Base-by-base conservation (phyloP, 2,797 vertebrate genomes). In the Pangasius mekongensis region DNA sequence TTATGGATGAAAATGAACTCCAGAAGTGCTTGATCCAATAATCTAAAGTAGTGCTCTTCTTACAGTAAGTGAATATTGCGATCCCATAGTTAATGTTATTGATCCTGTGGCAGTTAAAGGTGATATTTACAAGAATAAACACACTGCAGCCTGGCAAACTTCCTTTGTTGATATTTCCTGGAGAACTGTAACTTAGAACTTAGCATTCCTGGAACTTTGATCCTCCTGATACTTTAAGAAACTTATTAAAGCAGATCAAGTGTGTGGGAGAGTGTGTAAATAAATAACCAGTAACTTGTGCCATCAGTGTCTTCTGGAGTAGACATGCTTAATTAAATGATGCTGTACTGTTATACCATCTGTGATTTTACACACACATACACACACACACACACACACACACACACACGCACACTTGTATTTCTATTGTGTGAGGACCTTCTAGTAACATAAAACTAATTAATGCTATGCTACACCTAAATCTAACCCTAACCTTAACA, bases 311-410 rank as follows among this genome's bases (percentile, higher is more conserved):
- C 49, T 39, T 66, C 47, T 58, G 36, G 67, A 83, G 60, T 11
- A 83, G 33, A 83, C 30, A 64, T 20, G n/a, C 43, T 54, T 84
- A 87, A 87, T 87, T 76, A 83, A 52, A 73, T 49, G 10, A 71
- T 82, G 16, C 20, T 49, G 52, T 43, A 60, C 20, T 47, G 20
- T 52, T 64, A 36, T 6, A 52, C 69, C 80, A 83, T 87, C 80
- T 87, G 81, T 54, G 47, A 52, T 7, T 0, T 9, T 3, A 62
- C 33, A 11, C 2, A 58, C 77, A 80, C 77, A 52, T 47, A 74
- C 39, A 74, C 36, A 49, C 39, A 14, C 27, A 20, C 36, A 27
- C 66, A 67, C 66, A 69, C 33, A 69, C 67, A 49, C n/a, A 43
- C 39, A 43, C 39, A 69, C 14, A 69, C 66, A 69, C 67, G 9